Conservation (phyloP, 2,797 vertebrate genomes). For the Gorsachius magnificus region DNA sequence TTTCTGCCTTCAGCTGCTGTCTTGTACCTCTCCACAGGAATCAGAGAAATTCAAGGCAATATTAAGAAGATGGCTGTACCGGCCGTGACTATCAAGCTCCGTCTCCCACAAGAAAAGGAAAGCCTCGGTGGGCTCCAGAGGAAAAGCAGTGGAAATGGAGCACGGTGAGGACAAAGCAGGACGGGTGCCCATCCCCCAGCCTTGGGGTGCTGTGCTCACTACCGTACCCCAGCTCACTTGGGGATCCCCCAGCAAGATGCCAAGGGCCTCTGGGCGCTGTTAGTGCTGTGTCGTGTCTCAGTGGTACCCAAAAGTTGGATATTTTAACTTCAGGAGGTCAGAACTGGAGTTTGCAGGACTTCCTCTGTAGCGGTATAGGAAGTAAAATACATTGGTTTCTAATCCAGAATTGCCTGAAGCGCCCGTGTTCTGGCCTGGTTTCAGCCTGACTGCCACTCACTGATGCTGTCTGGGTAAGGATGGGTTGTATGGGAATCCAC, state of each 20-base stretch:
- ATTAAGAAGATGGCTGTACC: neutral
- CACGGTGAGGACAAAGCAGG: neutral
- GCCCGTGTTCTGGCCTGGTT: fast-evolving
- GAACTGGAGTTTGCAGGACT: neutral
- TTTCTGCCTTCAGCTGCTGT: neutral
- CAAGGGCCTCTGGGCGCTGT: neutral
- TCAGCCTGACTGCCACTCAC: neutral
- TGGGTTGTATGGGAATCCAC: neutral
- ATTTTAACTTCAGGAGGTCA: neutral
- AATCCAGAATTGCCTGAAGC: neutral
- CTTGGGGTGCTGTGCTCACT: neutral
- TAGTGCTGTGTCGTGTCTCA: neutral
- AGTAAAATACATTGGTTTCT: neutral
- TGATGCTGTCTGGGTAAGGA: neutral
- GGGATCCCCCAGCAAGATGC: neutral
- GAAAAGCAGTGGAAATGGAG: neutral
- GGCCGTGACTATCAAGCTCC: neutral
- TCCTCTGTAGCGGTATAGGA: neutral
- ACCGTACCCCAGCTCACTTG: neutral
- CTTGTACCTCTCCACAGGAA: neutral
- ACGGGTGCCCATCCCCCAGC: fast-evolving
- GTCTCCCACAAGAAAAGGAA: neutral
- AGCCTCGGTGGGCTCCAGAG: neutral
- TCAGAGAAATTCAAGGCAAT: neutral
- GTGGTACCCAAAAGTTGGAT: neutral